These are phyloP conservation scores for Coptodon bakossiorum DNA, from an alignment of 2,113 vertebrate species.

Conservation along the genomic window DNA sequence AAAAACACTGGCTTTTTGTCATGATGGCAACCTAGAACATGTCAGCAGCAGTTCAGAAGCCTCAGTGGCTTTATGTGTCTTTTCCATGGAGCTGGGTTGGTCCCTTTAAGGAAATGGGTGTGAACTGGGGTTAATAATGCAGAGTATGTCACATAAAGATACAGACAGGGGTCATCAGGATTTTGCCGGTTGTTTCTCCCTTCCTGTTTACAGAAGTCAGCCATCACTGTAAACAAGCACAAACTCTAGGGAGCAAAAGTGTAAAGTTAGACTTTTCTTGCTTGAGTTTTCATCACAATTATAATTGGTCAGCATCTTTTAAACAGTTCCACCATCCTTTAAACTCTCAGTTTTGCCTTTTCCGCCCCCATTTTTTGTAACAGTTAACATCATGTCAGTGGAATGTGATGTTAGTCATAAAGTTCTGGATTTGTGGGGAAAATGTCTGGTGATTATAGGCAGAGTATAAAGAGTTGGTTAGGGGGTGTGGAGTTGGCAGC, in stretches of 20 bases:
- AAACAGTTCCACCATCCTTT: not conserved
- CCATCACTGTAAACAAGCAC: conserved; percentile 35
- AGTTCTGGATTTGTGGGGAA: not conserved
- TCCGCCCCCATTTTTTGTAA: not conserved
- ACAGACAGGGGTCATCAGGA: not conserved
- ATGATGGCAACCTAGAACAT: not conserved
- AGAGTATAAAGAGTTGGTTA: not conserved
- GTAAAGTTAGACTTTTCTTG: not conserved
- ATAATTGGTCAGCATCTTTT: not conserved
- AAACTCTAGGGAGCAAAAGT: not conserved
- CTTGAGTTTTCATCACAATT: not conserved
- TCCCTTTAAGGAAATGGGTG: conserved; percentile 35
- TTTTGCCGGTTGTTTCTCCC: not conserved
- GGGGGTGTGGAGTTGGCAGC: not conserved
- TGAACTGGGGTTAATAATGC: conserved; percentile 4
- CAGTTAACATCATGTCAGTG: not conserved
- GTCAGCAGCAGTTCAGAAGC: not conserved
- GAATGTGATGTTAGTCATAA: conserved; percentile 6
- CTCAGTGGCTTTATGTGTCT: not conserved
- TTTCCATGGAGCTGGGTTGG: not conserved
- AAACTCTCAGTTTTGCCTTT: not conserved
- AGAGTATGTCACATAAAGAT: not conserved
- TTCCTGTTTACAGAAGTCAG: conserved; percentile 39
- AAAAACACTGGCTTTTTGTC: not conserved
- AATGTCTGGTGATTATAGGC: not conserved